These are phyloP conservation scores for Setophaga coronata DNA, from an alignment of 2,113 vertebrate genomes.

Conservation along the genomic window DNA sequence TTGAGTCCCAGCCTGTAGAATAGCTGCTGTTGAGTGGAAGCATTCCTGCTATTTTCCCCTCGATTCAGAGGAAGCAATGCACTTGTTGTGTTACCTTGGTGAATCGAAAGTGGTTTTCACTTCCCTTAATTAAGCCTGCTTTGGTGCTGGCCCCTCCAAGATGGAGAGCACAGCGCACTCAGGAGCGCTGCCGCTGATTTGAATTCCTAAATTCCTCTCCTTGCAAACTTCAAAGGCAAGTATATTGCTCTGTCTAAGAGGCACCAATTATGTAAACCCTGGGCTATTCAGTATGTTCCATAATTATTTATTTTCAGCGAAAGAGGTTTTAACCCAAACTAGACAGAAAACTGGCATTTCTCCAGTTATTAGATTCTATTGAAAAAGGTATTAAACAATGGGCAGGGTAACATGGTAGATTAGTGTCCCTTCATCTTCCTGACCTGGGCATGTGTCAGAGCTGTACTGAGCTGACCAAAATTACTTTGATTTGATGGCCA, in stretches of 20 bases:
- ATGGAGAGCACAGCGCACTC: not conserved
- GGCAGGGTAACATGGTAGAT: slow-evolving; percentile 62
- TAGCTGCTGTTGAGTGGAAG: slow-evolving; percentile 47
- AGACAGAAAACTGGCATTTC: slow-evolving; percentile 70
- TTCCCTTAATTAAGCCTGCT: slow-evolving; percentile 68
- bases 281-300: slow-evolving; percentile 56
- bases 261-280: slow-evolving; percentile 61
- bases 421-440: slow-evolving; percentile 69
- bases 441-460: slow-evolving; percentile 74
- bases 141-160: slow-evolving; percentile 38
- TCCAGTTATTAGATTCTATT: slow-evolving; percentile 73
- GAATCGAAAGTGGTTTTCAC: slow-evolving; percentile 64
- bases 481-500: slow-evolving; percentile 75
- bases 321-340: slow-evolving; percentile 64
- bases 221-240: slow-evolving; percentile 65
- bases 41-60: slow-evolving; percentile 41
- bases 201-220: slow-evolving; percentile 63
- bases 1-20: slow-evolving; percentile 28
- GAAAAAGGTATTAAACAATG: slow-evolving; percentile 73
- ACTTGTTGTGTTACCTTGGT: slow-evolving; percentile 70
- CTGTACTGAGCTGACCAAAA: slow-evolving; percentile 64
- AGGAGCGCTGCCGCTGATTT: slow-evolving; percentile 20
- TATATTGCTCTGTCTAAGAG: slow-evolving; percentile 60
- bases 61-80: slow-evolving; percentile 63
- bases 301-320: slow-evolving; percentile 71